Base-by-base conservation (phyloP, 1,140 invertebrate genomes). In the Sminthurinus signatus region DNA sequence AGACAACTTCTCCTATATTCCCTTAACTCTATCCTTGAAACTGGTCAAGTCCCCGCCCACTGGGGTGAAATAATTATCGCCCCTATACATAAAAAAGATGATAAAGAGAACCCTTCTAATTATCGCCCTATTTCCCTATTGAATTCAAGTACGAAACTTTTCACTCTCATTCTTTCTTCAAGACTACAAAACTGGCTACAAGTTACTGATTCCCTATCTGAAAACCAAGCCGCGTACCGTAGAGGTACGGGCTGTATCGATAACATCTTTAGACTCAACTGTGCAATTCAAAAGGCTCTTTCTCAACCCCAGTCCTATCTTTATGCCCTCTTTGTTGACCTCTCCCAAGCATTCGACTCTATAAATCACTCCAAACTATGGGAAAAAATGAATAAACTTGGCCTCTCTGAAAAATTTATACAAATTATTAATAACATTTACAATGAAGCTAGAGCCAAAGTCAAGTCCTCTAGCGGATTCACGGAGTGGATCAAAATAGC, bases 101-200 rank as follows among this genome's bases (percentile, higher is more conserved):
- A 72, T 29, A 36, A 1, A 14, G 43, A 46, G 15, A 55, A 59
- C 14, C 61, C 72, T 3, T 23, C 46, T 27, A 74, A 75, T 51
- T 73, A 73, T 52, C 39, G 73, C 31, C 71, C 71, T n/a, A 73
- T 75, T 27, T 64, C 66, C 17, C 67, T 74, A 28, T 17, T 73
- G 1, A 72, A 73, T 56, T 64, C 61, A 15, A 43, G 59, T 21
- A 31, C 54, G 1, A 74, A 75, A 70, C 23, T 74, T 2, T 73
- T 72, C 31, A 66, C 68, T 1, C 59, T 44, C 4, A 60, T 75
- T 2, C 50, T 75, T n/a, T 51, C 52, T 17, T 61, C 52, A 1
- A 62, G 73, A 60, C 27, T 75, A n/a, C 52, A 64, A 8, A 32
- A n/a, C 0, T 74, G 67, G 66, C 19, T 65, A 14, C 61, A 64